Base-by-base conservation (phyloP, 2,113 vertebrate genomes). In the Dascyllus trimaculatus region DNA sequence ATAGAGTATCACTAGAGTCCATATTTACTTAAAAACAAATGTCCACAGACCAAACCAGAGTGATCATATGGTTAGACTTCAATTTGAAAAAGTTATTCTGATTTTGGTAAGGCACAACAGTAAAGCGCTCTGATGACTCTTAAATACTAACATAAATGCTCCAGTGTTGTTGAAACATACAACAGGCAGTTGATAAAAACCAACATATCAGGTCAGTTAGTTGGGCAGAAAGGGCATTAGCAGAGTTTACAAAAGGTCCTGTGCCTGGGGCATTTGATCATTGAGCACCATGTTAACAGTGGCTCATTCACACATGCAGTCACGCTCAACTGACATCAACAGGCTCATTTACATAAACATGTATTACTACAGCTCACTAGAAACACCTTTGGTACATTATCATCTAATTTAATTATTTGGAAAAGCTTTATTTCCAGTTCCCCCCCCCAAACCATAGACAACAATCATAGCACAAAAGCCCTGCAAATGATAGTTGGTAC, bases 141-240 rank as follows among this genome's bases (percentile, higher is more conserved):
- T 63, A 29, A 56, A 76, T 43, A 4, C 8, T 0, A 61, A n/a
- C n/a, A 11, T 68, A 63, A 57, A 45, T 26, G 14, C 9, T 24
- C 21, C 24, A 51, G 54, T 74, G 52, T 75, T 43, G 10, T 57
- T 21, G 4, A 75, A 78, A 69, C 45, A 52, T 8, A 35, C 9
- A 10, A 35, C 43, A 63, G 43, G 62, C 63, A n/a, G n/a, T n/a
- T n/a, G n/a, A 66, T 78, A 58, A 73, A 62, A 61, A 70, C 35
- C 54, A 70, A 84, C 32, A 66, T 57, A 62, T 82, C 29, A 29
- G 5, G 70, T 82, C 67, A 87, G 26, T 85, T 85, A 61, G 22
- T 60, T 8, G 25, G 29, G 21, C 17, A 62, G 46, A 83, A 77
- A 68, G 22, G 54, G 62, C 73, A 11, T 10, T 25, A 67, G 58